These are phyloP conservation scores for Oscarella lobularis DNA, from an alignment of 37 sponge, comb jelly and placozoan genomes.

Conservation along the genomic window DNA sequence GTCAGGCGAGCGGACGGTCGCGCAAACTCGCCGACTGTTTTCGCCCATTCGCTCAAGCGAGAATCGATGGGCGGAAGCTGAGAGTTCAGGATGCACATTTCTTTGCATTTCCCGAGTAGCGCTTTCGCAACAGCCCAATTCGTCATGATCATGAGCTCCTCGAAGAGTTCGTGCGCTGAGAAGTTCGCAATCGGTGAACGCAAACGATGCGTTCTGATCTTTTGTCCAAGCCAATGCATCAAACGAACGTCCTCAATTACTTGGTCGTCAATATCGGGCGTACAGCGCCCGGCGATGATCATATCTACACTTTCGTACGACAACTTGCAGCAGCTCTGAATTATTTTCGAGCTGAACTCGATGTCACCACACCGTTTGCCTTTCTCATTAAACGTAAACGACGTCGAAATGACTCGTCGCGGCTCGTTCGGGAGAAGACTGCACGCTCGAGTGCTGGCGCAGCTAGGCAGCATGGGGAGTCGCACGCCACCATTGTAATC, in stretches of 20 bases:
- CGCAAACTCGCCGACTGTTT: neutral
- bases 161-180: neutral
- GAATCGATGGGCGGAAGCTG: neutral
- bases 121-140: neutral
- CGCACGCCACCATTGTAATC: neutral
- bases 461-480: neutral
- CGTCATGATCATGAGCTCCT: slow-evolving; percentile 1
- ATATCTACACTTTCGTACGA: neutral
- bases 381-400: neutral
- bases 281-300: neutral
- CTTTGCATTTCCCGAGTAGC: neutral
- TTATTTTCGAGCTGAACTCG: neutral
- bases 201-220: neutral
- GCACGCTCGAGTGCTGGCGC: neutral
- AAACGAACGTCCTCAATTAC: neutral
- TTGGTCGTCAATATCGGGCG: neutral
- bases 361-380: neutral
- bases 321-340: neutral
- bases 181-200: no score
- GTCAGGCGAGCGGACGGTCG: neutral
- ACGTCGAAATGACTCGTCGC: neutral
- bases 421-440: neutral
- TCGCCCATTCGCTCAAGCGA: neutral
- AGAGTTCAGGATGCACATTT: neutral
- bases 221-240: neutral